Evolutionary conservation across 1,140 invertebrate species (phyloP), one percentile per base, ranked within the genome.

Genomic region (Zaprionus nigranus): DNA sequence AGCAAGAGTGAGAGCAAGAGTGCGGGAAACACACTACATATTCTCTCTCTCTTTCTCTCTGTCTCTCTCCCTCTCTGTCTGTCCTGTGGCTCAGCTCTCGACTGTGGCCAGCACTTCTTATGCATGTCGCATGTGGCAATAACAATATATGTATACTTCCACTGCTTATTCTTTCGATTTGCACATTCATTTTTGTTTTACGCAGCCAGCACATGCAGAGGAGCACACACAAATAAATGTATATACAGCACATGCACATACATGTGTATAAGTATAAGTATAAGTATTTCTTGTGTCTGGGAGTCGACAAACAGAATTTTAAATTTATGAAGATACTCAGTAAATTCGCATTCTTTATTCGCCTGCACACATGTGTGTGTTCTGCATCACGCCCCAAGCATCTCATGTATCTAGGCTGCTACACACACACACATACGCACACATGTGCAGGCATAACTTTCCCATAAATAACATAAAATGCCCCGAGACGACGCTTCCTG

Each of bases 121-220:
- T 90, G 78, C 87, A 87, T 75, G 87, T 88, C 88, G 78, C 87
- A 90, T 90, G 82, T 65, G 72, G 78, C 77, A 81, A 90, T 90
- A 84, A 90, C 73, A 90, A 90, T 85, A 90, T 90, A 90, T 85
- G 85, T 90, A 81, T 81, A 46, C 40, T 11, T 17, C 51, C 78
- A 68, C 62, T 71, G 84, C 81, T 80, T 75, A 83, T 83, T 79
- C 75, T 81, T 88, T 81, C 84, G 81, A 90, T 88, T 88, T 79
- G 81, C 81, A 69, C 65, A 72, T 88, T 73, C 81, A 72, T 73
- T 79, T 74, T 64, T 71, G 69, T 59, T 69, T 66, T 82, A 77
- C 78, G 73, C 73, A 43, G 70, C 78, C 59, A 75, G 71, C 80
- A 75, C 78, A 20, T 30, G 26, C 54, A 22, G 51, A 56, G 7